phyloP scores from a whole-genome alignment of 2,888 invertebrate species.

The Julus scanicus region DNA sequence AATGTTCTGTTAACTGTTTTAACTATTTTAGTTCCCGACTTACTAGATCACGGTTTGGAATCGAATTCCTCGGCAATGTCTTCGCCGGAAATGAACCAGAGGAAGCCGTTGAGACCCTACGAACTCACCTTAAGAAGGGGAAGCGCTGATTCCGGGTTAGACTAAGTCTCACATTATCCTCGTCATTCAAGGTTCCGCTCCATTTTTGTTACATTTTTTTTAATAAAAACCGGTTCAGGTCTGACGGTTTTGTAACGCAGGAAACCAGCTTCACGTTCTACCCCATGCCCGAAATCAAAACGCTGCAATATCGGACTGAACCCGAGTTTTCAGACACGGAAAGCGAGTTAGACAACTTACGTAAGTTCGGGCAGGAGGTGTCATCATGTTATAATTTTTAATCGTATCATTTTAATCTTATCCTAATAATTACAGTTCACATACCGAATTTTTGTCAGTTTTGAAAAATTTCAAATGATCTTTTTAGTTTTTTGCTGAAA shows the following conservation, averaged over 20 bases:
- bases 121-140: slow-evolving; percentile 23
- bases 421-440: no score
- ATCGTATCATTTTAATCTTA: no score
- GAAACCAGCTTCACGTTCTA: slow-evolving; percentile 55
- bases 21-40: slow-evolving; percentile 57
- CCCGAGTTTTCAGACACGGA: slow-evolving; percentile 54
- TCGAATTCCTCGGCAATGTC: slow-evolving; percentile 58
- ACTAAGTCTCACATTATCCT: not conserved
- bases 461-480: no score
- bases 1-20: slow-evolving; percentile 24
- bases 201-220: not conserved
- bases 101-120: slow-evolving; percentile 22
- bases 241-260: slow-evolving; percentile 51
- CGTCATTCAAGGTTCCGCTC: not conserved
- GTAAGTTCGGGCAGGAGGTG: not conserved
- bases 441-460: not conserved
- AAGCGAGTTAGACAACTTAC: slow-evolving; percentile 53
- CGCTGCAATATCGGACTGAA: slow-evolving; percentile 49
- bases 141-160: slow-evolving; percentile 52
- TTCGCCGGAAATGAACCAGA: slow-evolving; percentile 47
- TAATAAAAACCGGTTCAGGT: slow-evolving; percentile 42
- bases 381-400: not conserved
- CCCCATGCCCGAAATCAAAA: slow-evolving; percentile 51
- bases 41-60: slow-evolving; percentile 58
- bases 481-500: no score